Evolutionary conservation across 2,113 vertebrate species (phyloP), one percentile per base, ranked within the genome.

Genomic region (Chunga burmeisteri): DNA sequence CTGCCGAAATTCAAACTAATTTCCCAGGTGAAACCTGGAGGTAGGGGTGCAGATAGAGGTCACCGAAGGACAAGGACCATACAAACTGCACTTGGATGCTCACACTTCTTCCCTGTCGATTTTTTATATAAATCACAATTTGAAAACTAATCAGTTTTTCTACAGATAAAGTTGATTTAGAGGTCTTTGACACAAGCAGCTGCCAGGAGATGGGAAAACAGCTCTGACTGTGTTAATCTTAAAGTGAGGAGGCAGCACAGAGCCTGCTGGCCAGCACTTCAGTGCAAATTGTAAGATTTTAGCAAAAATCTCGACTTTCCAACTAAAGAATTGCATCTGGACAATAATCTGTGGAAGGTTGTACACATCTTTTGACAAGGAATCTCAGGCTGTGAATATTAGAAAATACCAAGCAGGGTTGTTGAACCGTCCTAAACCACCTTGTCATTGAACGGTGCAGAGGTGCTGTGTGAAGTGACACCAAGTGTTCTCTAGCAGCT

Each of bases 21-120:
- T 15, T 86, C 36, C 67, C 80, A 40, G 53, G 40, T 10, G 13
- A 40, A 73, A 67, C 63, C 22, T 59, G 21, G 61, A 86, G 38
- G 26, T 25, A 14, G 62, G 21, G 27, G 3, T 7, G 15, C 30
- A 61, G 22, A 27, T 15, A 29, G 53, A 84, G 66, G 23, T 42
- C n/a, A 27, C 13, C 0, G 1, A 38, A n/a, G n/a, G 52, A 16
- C 14, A 23, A 30, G 81, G n/a, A 25, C 53, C 3, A 0, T 16
- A 7, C 9, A 27, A 49, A 21, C 34, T 26, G 58, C 32, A 20
- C 6, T 0, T 3, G 14, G 47, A 53, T 23, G 49, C 25, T 34
- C 66, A 29, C 15, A 1, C 27, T 17, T 4, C 49, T 82, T 74
- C 55, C 32, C 36, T 70, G 18, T 26, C 0, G 0, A 6, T 20